Conservation (phyloP, 1,140 invertebrate genomes). For the Drosophila lini region DNA sequence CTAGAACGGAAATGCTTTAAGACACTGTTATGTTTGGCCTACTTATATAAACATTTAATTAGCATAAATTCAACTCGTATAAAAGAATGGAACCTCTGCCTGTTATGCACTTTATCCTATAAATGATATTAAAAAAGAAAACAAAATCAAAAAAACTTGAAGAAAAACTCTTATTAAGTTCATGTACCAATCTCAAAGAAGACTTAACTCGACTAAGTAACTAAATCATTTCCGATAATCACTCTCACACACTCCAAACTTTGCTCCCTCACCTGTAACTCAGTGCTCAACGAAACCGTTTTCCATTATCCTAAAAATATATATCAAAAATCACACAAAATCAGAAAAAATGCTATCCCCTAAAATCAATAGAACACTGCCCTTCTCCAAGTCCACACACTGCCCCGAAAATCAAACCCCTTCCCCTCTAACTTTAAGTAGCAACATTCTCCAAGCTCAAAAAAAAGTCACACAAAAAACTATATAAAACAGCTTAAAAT, state of each 20-base stretch:
- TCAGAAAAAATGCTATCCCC: not conserved
- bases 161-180: conserved; percentile 38
- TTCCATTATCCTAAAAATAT: conserved; percentile 20
- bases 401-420: conserved; percentile 4
- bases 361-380: conserved; percentile 61
- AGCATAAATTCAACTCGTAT: conserved; percentile 63
- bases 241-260: conserved; percentile 6
- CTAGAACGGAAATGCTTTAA: conserved; percentile 76
- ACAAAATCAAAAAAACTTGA: conserved; percentile 28
- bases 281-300: conserved; percentile 59
- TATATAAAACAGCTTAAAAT: conserved; percentile 48
- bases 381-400: conserved; percentile 12
- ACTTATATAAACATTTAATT: conserved; percentile 72
- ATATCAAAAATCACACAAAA: conserved; percentile 15
- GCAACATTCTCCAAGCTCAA: conserved; percentile 71
- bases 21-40: conserved; percentile 80
- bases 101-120: conserved; percentile 47
- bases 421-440: conserved; percentile 62
- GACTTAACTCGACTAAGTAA: conserved; percentile 46
- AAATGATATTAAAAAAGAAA: conserved; percentile 22
- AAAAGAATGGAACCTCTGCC: conserved; percentile 23
- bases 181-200: conserved; percentile 47
- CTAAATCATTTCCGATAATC: conserved; percentile 21
- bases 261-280: conserved; percentile 43
- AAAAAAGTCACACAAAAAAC: conserved; percentile 27